Percentiles rank a stretch among this genome's conserved stretches.
These are phyloP conservation scores for Sebastes nivosus DNA, from an alignment of 2,797 vertebrate species.

Conservation along the genomic window DNA sequence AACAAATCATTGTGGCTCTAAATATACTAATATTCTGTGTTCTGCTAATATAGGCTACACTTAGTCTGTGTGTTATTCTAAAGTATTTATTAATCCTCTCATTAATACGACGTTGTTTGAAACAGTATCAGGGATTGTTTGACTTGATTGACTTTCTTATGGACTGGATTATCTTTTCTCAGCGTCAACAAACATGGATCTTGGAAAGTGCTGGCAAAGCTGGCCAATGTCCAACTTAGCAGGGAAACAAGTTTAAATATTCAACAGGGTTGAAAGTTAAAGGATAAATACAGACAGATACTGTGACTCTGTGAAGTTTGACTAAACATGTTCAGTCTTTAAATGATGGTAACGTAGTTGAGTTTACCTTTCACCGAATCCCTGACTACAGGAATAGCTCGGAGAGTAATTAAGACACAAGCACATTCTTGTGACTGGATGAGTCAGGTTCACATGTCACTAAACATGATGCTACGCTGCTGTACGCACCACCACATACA, in stretches of 20 bases:
- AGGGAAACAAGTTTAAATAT: not conserved
- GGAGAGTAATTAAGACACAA: not conserved
- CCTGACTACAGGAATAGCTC: not conserved
- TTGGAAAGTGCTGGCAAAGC: not conserved
- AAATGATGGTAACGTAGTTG: not conserved
- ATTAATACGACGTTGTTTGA: not conserved
- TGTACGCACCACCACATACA: not conserved
- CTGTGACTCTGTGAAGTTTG: not conserved
- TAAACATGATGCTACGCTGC: not conserved
- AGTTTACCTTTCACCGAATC: not conserved
- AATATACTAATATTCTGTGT: not conserved
- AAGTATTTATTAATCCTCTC: not conserved
- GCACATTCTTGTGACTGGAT: constrained; percentile 15
- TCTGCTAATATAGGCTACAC: not conserved
- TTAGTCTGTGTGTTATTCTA: not conserved
- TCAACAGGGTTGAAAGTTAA: not conserved
- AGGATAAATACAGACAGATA: not conserved
- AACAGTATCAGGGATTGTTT: not conserved
- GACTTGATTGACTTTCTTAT: not conserved
- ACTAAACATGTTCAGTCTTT: not conserved
- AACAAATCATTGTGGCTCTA: not conserved
- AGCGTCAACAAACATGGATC: not conserved
- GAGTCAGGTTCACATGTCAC: constrained; percentile 34
- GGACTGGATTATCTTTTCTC: not conserved
- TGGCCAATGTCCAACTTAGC: not conserved